Evolutionary conservation across 1,140 invertebrate species (phyloP), one percentile per base, ranked within the genome.

Genomic region (Bombus pyrosoma): DNA sequence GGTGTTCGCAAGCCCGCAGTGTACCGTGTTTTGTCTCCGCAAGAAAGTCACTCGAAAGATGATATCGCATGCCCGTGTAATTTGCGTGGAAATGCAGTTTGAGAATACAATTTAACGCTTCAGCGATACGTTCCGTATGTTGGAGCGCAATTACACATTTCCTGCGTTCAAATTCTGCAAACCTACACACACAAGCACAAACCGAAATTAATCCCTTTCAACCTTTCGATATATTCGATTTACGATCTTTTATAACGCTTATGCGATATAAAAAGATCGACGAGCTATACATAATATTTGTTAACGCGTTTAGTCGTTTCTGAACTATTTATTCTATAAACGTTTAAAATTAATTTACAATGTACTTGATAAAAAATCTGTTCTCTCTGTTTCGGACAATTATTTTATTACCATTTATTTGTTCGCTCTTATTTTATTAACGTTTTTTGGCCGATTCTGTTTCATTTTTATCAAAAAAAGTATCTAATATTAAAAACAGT

Each of bases 21-120:
- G 15, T 25, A 4, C 41, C 32, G 28, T 41, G 66, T 81, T 81
- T 74, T 73, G 80, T 62, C 34, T n/a, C 9, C 2, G n/a, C 37
- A 73, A 62, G 80, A 74, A 81, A 73, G 53, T 73, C 32, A 57
- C 8, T 1, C n/a, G 37, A 73, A 81, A 72, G 80, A 62, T 57
- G 39, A 73, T 43, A 81, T 73, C 66, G 22, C 69, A n/a, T 10
- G 18, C 4, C 57, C 41, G 18, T 37, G 80, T 34, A 81, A 81
- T 81, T 81, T 74, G 22, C 47, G 53, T 81, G 69, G 80, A 74
- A 81, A 73, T 62, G 69, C 39, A 69, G 69, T 57, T 81, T 28
- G 34, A 28, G 15, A 9, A 37, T 57, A 47, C 66, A 73, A 81
- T 81, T 72, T 72, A 69, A 37, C 47, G 34, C 22, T 59, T 59